phyloP scores from a whole-genome alignment of 2,888 invertebrate species.

The Phanerotoma sp. region DNA sequence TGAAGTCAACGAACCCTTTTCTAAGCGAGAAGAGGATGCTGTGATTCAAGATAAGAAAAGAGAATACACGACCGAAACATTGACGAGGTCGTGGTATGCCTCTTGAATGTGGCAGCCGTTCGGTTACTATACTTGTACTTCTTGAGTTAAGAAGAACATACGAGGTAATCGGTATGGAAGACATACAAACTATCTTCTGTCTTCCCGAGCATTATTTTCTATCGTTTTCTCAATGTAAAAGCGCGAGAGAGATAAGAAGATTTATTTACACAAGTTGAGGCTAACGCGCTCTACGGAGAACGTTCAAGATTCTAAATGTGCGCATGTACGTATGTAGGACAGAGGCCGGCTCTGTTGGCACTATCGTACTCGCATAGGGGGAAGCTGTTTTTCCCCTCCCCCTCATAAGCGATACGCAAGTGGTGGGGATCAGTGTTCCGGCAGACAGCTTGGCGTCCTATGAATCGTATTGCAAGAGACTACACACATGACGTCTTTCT shows the following conservation, averaged over 20 bases:
- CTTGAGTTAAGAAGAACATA: constrained; percentile 8
- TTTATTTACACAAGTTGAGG: constrained; percentile 36
- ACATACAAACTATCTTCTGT: constrained; percentile 20
- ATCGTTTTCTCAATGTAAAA: constrained; percentile 11
- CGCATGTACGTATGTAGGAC: constrained; percentile 41
- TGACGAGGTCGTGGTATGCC: constrained; percentile 38
- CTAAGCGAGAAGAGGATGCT: constrained; percentile 16
- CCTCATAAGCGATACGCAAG: constrained; percentile 23
- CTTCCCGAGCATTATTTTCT: constrained; percentile 11
- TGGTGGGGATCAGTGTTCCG: constrained; percentile 44
- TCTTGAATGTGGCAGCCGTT: constrained; percentile 4
- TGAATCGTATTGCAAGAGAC: constrained; percentile 49
- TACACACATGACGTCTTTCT: constrained; percentile 32
- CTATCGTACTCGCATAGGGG: constrained; percentile 5
- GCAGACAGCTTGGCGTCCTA: constrained; percentile 58
- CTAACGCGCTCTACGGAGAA: constrained; percentile 10
- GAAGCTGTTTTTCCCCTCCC: constrained; percentile 7
- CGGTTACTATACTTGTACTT: not conserved
- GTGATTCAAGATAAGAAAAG: not conserved
- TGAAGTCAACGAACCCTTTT: constrained; percentile 37
- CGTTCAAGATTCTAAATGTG: constrained; percentile 10
- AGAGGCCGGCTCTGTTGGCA: constrained; percentile 35
- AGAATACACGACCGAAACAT: constrained; percentile 29
- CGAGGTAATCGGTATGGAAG: constrained; percentile 5
- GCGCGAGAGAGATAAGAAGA: constrained; percentile 26